Percentiles rank a stretch among this genome's conserved stretches.
Evolutionary conservation across 2,113 vertebrate species (phyloP).

Genomic region (Lophotis ruficrista): DNA sequence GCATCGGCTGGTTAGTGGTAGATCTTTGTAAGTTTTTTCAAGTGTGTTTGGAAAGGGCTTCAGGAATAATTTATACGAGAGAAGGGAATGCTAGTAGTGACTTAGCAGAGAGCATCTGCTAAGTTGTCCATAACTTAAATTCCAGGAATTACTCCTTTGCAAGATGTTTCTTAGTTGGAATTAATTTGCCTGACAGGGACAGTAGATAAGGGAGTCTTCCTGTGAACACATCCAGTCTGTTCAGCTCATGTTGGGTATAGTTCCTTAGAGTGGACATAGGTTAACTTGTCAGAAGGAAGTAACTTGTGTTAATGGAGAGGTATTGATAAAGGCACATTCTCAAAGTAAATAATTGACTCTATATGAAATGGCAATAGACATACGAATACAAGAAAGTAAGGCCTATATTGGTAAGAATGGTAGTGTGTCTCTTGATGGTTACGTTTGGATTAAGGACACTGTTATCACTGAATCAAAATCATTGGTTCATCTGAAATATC

Average conservation of each 20-base stretch:
- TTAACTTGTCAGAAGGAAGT: not conserved
- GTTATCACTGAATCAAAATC: not conserved
- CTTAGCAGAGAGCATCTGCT: not conserved
- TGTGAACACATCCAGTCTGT: not conserved
- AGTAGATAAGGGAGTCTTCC: not conserved
- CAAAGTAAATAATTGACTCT: not conserved
- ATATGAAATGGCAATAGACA: not conserved
- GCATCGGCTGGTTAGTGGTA: not conserved
- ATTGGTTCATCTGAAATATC: not conserved
- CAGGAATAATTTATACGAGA: not conserved
- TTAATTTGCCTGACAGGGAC: not conserved
- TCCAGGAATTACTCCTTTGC: not conserved
- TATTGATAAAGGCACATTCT: not conserved
- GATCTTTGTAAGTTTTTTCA: not conserved
- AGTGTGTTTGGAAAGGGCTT: not conserved
- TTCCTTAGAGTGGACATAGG: not conserved
- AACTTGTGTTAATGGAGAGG: not conserved
- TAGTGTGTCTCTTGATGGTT: not conserved
- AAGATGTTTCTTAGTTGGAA: not conserved
- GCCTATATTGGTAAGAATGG: not conserved
- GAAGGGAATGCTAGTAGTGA: not conserved
- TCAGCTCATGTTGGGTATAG: accelerated
- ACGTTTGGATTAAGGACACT: not conserved
- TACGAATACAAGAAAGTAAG: not conserved
- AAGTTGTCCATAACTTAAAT: not conserved